phyloP scores from a whole-genome alignment of 2,888 invertebrate genomes.

The Coleophora flavipennella region DNA sequence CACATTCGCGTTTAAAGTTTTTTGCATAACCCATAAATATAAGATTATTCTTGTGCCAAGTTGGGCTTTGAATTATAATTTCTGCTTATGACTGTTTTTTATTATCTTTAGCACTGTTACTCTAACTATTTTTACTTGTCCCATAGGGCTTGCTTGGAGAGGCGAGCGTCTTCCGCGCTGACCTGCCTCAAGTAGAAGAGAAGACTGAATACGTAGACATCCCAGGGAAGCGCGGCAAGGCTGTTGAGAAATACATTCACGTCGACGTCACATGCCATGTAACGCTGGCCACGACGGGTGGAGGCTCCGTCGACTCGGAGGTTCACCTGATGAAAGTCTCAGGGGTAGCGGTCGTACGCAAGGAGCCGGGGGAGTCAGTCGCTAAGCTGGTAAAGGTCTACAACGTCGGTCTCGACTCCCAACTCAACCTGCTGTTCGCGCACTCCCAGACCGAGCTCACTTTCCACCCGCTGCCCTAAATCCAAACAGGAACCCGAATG shows the following conservation, averaged over 20 bases:
- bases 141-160: slow-evolving; percentile 71
- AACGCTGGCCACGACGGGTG: slow-evolving; percentile 72
- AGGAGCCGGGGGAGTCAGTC: slow-evolving; percentile 67
- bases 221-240: slow-evolving; percentile 55
- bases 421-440: slow-evolving; percentile 76
- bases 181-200: slow-evolving; percentile 78
- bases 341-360: slow-evolving; percentile 76
- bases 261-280: slow-evolving; percentile 80
- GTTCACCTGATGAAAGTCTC: slow-evolving; percentile 78
- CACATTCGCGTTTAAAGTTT: no score
- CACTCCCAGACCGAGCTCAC: slow-evolving; percentile 77
- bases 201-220: slow-evolving; percentile 72
- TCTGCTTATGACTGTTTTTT: neutral
- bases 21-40: no score
- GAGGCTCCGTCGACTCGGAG: slow-evolving; percentile 69
- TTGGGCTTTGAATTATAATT: no score
- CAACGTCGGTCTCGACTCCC: slow-evolving; percentile 79
- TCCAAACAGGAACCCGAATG: slow-evolving; percentile 33
- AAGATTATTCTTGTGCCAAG: no score
- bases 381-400: slow-evolving; percentile 74
- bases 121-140: no score
- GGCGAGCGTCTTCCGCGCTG: slow-evolving; percentile 78
- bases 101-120: no score
- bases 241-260: slow-evolving; percentile 76
- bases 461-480: slow-evolving; percentile 73